Base-by-base conservation (phyloP, 2,113 vertebrate genomes). In the Nannobrachium achirus region DNA sequence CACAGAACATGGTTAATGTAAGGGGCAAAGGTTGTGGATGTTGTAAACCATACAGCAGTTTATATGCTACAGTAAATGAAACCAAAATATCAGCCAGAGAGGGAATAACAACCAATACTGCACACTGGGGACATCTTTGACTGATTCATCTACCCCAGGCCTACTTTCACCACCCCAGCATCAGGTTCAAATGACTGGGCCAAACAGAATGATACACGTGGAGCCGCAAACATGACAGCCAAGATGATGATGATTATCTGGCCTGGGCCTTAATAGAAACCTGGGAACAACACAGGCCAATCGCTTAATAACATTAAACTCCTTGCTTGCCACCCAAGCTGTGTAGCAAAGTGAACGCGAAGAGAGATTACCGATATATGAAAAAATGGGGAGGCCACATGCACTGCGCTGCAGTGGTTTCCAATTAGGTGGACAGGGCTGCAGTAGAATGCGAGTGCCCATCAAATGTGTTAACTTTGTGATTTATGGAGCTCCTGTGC, bases 401-500 rank as follows among this genome's bases (percentile, higher is more conserved):
- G 62, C 73, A 53, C 57, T n/a, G 63, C 74, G 64, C 39, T 20
- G 41, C 46, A 69, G 74, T 48, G 63, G 41, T 70, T 76, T 78
- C 56, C 51, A 48, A 61, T 75, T 53, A n/a, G 58, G 53, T 45
- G 65, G 50, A 25, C 38, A 15, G 63, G 56, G 53, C 57, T 62
- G 58, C n/a, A 49, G 74, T n/a, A n/a, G n/a, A n/a, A n/a, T n/a
- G 55, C 76, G 81, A 75, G 80, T 79, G 52, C 79, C 63, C 73
- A 83, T 87, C 68, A 80, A 63, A 69, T 66, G 72, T 79, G 80
- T 25, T 4, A 87, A 89, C 82, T 89, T 92, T 71, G 71, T 88
- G 90, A 93, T 91, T 92, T 90, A 93, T 92, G 70, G 71, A 84
- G 83, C 77, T 53, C 65, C 74, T 71, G 14, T 83, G 83, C 87